Percentiles rank a stretch among this genome's conserved stretches.
phyloP scores from a whole-genome alignment of 2,888 invertebrate genomes.

The Volucella bombylans region DNA sequence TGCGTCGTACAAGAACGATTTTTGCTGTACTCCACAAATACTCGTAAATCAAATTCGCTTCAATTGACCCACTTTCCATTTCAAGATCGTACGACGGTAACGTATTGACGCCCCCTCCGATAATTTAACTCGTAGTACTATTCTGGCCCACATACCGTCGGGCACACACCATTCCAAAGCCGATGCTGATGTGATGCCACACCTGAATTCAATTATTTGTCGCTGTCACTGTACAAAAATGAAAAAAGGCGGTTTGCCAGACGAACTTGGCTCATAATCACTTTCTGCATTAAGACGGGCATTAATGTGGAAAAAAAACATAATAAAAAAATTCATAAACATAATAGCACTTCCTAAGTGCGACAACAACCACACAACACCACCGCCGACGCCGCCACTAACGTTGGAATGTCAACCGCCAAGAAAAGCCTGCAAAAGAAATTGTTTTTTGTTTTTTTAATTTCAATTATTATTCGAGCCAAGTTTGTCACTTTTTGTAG shows the following conservation, averaged over 20 bases:
- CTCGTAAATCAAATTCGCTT: slow-evolving; percentile 37
- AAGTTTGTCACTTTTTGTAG: slow-evolving; percentile 2
- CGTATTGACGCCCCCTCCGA: slow-evolving; percentile 45
- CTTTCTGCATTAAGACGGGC: slow-evolving; percentile 30
- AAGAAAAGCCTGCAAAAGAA: slow-evolving; percentile 4
- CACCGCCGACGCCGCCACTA: slow-evolving; percentile 3
- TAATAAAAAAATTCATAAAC: slow-evolving; percentile 6
- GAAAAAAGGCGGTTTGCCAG: slow-evolving; percentile 47
- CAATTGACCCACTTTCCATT: slow-evolving; percentile 71
- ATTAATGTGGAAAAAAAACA: neutral
- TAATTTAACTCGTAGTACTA: slow-evolving; percentile 18
- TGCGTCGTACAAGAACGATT: slow-evolving; percentile 20
- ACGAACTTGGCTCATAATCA: slow-evolving; percentile 40
- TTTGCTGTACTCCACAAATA: slow-evolving; percentile 41
- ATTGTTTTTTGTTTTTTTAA: slow-evolving; percentile 21
- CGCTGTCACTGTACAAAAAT: slow-evolving; percentile 15
- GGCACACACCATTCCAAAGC: neutral
- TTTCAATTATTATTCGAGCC: too few species aligned
- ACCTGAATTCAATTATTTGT: slow-evolving; percentile 58
- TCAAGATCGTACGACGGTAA: slow-evolving; percentile 64
- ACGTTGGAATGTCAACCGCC: slow-evolving; percentile 15
- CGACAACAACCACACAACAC: neutral
- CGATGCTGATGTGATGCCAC: slow-evolving; percentile 26
- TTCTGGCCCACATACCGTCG: slow-evolving; percentile 54
- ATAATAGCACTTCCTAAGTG: neutral